Evolutionary conservation across 2,888 invertebrate genomes (phyloP).

Genomic region (Lymantria dispar): DNA sequence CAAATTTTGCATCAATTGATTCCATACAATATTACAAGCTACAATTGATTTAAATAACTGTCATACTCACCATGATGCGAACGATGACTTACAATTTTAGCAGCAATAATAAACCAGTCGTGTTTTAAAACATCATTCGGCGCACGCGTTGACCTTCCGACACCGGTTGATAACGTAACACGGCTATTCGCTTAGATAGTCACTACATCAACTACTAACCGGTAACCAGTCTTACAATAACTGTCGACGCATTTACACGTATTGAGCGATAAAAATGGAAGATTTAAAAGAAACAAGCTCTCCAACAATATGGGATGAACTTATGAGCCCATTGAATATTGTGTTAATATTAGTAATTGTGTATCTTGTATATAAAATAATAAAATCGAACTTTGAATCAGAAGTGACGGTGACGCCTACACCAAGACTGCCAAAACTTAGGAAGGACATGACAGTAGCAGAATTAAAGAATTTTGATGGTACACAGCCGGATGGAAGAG

Average conservation of each 20-base stretch:
- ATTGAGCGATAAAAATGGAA: slow-evolving; percentile 38
- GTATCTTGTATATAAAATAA: slow-evolving; percentile 85
- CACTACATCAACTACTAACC: slow-evolving; percentile 5
- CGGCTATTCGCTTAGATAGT: neutral
- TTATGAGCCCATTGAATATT: slow-evolving; percentile 69
- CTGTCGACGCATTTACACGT: slow-evolving; percentile 24
- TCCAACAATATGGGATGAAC: slow-evolving; percentile 67
- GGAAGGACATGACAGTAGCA: slow-evolving; percentile 93
- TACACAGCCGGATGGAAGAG: slow-evolving; percentile 91
- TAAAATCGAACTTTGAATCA: slow-evolving; percentile 73
- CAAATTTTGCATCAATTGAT: too few relatives aligned
- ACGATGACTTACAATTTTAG: too few relatives aligned
- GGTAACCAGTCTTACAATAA: slow-evolving; percentile 28
- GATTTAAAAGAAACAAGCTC: slow-evolving; percentile 49
- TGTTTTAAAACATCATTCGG: slow-evolving; percentile 30
- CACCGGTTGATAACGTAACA: slow-evolving; percentile 40
- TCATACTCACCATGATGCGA: too few relatives aligned
- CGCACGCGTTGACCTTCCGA: slow-evolving; percentile 43
- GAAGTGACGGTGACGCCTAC: slow-evolving; percentile 60
- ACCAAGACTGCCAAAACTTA: slow-evolving; percentile 88
- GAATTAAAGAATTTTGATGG: slow-evolving; percentile 94
- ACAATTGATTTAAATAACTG: too few relatives aligned
- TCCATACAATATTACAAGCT: too few relatives aligned
- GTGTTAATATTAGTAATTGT: slow-evolving; percentile 63
- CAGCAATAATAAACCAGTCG: slow-evolving; percentile 17